Base-by-base conservation (phyloP, 1,140 invertebrate species). In the roundworm (Caenorhabditis elegans) region DNA sequence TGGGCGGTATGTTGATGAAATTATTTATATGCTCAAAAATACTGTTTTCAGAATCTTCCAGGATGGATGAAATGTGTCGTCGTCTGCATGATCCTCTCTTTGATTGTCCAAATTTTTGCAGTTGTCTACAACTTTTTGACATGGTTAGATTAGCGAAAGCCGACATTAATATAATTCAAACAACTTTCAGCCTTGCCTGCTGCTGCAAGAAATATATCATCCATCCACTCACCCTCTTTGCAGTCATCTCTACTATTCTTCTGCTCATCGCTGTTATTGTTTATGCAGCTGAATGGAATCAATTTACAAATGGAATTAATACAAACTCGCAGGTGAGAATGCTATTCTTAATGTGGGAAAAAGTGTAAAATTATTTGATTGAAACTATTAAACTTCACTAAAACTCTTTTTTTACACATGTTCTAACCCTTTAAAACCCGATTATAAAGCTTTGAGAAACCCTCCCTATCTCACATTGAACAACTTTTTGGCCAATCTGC, bases 131-230 rank as follows among this genome's bases (percentile, higher is more conserved):
- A 81, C 36, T 15, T 77, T 0, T 24, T 81, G 8, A 77, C 75
- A 31, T 81, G 65, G 80, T 81, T 19, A 81, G 80, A n/a, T n/a
- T n/a, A n/a, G n/a, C n/a, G n/a, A n/a, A 31, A 19, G 15, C 22
- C 0, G 17, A 75, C 24, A 31, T 26, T 10, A 26, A 22, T 43
- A 43, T 43, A 43, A 43, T 5, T 8, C 6, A 8, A 15, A 43
- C 39, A 43, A 5, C 39, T 81, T 81, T 51, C 47, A 81, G 80
- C 24, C 60, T 76, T 76, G 65, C 80, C 65, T 81, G 80, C 31
- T 81, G 80, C 39, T 81, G 80, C 46, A 81, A 81, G 65, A 81
- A 81, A 53, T 81, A 81, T 36, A 76, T 81, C 28, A 81, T 81
- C 26, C 80, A 81, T 24, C 80, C 80, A 43, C 75, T 81, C 11